Percentiles rank a stretch among this genome's conserved stretches.
These are phyloP conservation scores for Cephus spinipes DNA, from an alignment of 2,888 invertebrate species.

Conservation along the genomic window DNA sequence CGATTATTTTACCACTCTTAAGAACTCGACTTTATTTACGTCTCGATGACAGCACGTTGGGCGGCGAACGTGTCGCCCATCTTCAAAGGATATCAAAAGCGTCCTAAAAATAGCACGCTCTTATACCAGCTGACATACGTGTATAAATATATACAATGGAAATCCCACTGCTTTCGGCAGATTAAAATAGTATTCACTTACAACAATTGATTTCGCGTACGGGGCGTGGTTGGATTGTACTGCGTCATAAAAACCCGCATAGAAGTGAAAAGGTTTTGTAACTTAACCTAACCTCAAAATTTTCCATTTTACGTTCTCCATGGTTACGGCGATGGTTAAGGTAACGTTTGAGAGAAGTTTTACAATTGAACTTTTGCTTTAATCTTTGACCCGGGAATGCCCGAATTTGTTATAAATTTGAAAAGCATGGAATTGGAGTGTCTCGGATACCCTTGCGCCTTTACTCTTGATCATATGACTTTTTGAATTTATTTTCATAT, in stretches of 20 bases:
- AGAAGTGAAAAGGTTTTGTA: not conserved
- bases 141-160: too few relatives aligned
- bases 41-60: not conserved
- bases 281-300: not conserved
- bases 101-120: not conserved
- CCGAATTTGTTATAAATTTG: too few relatives aligned
- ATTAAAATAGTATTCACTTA: not conserved
- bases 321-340: not conserved
- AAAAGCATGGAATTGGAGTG: too few relatives aligned
- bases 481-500: not conserved
- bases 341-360: not conserved
- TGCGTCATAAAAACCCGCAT: not conserved
- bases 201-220: not conserved
- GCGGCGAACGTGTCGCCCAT: not conserved
- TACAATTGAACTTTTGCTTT: not conserved
- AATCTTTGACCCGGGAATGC: not conserved
- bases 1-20: not conserved
- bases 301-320: not conserved
- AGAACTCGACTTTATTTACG: not conserved
- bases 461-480: not conserved
- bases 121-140: not conserved
- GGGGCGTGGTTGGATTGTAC: not conserved
- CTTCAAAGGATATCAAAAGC: not conserved
- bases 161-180: not conserved
- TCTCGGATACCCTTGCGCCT: too few relatives aligned